phyloP scores from a whole-genome alignment of 2,888 invertebrate genomes.

The Trichopria drosophilae region DNA sequence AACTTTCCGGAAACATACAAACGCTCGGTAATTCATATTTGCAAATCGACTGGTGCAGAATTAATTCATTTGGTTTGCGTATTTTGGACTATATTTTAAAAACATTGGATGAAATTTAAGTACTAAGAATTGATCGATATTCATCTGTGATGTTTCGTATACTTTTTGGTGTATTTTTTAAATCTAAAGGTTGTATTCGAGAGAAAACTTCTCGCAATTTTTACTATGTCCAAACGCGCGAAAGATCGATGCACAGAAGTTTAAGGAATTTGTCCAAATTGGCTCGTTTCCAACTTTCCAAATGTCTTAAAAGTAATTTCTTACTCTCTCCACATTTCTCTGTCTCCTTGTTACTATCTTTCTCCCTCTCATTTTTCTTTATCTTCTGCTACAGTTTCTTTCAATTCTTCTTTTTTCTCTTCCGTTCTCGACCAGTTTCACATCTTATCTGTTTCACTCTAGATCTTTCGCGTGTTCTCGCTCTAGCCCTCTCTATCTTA shows the following conservation, averaged over 20 bases:
- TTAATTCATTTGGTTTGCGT: too few species aligned
- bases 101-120: too few species aligned
- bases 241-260: conserved; percentile 34
- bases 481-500: conserved; percentile 18
- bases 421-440: conserved; percentile 38
- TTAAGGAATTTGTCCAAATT: conserved; percentile 36
- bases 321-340: not conserved
- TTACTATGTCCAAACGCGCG: not conserved
- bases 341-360: not conserved
- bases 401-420: conserved; percentile 33
- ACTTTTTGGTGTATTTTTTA: not conserved
- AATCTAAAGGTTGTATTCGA: not conserved
- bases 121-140: too few species aligned
- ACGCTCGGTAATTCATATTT: too few species aligned
- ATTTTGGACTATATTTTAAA: too few species aligned
- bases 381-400: conserved; percentile 3
- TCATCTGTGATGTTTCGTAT: too few species aligned
- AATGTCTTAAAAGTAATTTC: conserved; percentile 26
- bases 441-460: too few species aligned
- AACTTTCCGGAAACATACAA: too few species aligned
- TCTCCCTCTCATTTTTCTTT: conserved; percentile 25
- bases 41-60: too few species aligned
- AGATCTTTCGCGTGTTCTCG: too few species aligned
- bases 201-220: not conserved
- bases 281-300: conserved; percentile 33